phyloP scores from a whole-genome alignment of 2,113 vertebrate species.

The Plectropomus leopardus region DNA sequence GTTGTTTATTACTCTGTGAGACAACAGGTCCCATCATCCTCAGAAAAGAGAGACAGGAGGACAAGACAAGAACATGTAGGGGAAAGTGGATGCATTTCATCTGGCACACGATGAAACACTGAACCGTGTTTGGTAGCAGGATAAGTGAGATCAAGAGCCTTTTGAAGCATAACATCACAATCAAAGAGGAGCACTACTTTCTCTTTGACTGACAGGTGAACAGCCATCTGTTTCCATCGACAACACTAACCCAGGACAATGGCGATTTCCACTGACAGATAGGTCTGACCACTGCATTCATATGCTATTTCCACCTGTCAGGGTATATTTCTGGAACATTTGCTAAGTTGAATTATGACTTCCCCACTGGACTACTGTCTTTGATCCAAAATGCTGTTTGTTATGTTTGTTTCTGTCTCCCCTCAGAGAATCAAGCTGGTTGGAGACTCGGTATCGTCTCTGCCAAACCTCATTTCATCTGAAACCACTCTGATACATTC shows the following conservation, averaged over 20 bases:
- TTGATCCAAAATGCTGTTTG: conserved; percentile 37
- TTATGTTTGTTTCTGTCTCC: conserved; percentile 36
- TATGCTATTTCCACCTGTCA: conserved; percentile 17
- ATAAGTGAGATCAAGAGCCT: background rate
- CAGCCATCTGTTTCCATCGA: background rate
- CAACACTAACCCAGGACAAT: background rate
- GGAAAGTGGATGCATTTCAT: conserved; percentile 24
- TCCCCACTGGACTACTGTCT: background rate
- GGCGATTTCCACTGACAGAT: conserved; percentile 41
- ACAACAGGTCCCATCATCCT: conserved; percentile 2
- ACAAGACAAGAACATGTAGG: background rate
- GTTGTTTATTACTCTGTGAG: conserved; percentile 30
- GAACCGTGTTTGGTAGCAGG: conserved; percentile 20
- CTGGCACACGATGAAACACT: conserved; percentile 9
- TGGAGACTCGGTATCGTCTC: conserved; percentile 29
- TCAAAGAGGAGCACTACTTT: conserved; percentile 45
- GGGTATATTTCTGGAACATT: conserved; percentile 11
- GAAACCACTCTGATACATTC: conserved; percentile 35
- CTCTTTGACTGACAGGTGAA: conserved; percentile 32
- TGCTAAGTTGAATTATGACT: conserved; percentile 16
- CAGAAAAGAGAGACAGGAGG: background rate
- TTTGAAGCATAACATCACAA: conserved; percentile 31
- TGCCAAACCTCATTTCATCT: conserved; percentile 63
- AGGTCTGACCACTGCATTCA: conserved; percentile 25
- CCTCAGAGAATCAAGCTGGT: conserved; percentile 29